Evolutionary conservation across 2,797 vertebrate species (phyloP), one percentile per base, ranked within the genome.

Genomic region (Lutjanus campechanus): DNA sequence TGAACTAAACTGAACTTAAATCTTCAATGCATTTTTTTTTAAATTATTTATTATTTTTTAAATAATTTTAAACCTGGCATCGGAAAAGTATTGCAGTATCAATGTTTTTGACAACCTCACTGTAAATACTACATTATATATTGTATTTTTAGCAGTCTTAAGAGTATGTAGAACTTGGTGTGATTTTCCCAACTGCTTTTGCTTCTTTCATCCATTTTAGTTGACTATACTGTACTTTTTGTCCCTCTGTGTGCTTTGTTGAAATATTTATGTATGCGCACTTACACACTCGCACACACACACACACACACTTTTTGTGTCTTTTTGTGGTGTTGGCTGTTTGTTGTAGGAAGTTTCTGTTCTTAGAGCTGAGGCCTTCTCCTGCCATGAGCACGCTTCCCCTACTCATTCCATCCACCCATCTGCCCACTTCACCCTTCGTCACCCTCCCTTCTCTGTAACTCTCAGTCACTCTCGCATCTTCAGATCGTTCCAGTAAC

Each of bases 381-480:
- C 76, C 76, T 90, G 82, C 82, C 74, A 60, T 82, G 74, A 86
- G 68, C 73, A 86, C 56, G 79, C 83, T 80, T 79, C 81, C 84
- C 77, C 73, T 76, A 63, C 81, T 85, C 81, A 86, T 89, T 84
- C 79, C 81, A 87, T 73, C 78, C 69, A 69, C 79, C 89, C 83
- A 89, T 91, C 85, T 87, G 76, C 85, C 70, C 16, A 19, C 58
- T 77, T 80, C 69, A 73, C 49, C 76, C 58, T 43, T 12, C 9
- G 0, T 62, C 56, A 54, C 36, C 65, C 63, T 70, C 68, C 19
- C 56, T 6, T 41, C 41, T 68, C 68, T 76, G 56, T 85, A 73
- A 61, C 70, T 65, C 61, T 55, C 36, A 7, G 22, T 51, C 55
- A 69, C 73, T 50, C 40, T 62, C 22, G 19, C 22, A 77, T 59